Conservation (phyloP, 2,113 vertebrate genomes). For the Sebastes schlegelii region DNA sequence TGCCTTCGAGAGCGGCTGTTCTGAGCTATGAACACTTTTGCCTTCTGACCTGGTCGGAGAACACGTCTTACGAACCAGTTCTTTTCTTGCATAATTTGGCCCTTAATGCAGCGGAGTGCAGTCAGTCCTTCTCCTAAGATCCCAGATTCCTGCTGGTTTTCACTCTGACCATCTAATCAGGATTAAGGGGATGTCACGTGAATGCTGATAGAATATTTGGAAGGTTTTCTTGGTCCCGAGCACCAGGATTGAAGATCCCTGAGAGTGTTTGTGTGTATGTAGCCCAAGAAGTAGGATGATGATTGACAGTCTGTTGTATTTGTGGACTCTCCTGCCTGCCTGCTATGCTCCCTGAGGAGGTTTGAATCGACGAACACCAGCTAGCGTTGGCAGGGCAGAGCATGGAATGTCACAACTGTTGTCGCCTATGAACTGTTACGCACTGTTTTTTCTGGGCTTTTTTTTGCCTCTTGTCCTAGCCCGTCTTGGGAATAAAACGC, state of each 20-base stretch:
- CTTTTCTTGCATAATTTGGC: neutral
- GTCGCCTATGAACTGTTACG: constrained; percentile 38
- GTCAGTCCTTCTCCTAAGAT: neutral
- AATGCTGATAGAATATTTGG: neutral
- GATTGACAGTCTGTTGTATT: constrained; percentile 42
- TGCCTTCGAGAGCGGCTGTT: neutral
- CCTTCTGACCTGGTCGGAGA: neutral
- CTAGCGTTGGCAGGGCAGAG: constrained; percentile 14
- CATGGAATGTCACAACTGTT: constrained; percentile 42
- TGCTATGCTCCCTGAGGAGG: constrained; percentile 25
- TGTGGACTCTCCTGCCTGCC: constrained; percentile 30
- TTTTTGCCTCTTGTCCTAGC: constrained; percentile 33
- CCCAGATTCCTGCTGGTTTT: constrained; percentile 3
- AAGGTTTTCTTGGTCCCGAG: neutral
- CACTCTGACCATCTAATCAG: neutral
- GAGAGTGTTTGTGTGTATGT: neutral
- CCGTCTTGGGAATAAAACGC: constrained; percentile 39
- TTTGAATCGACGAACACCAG: constrained; percentile 33
- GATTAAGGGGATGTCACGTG: neutral
- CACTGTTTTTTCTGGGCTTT: constrained; percentile 3
- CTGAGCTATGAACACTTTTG: neutral
- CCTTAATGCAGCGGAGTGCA: neutral
- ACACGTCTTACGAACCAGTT: neutral
- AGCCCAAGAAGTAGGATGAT: constrained; percentile 1
- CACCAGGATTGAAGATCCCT: no score